Evolutionary conservation across 2,113 vertebrate species (phyloP), one percentile per base, ranked within the genome.

Genomic region (Bubo bubo): DNA sequence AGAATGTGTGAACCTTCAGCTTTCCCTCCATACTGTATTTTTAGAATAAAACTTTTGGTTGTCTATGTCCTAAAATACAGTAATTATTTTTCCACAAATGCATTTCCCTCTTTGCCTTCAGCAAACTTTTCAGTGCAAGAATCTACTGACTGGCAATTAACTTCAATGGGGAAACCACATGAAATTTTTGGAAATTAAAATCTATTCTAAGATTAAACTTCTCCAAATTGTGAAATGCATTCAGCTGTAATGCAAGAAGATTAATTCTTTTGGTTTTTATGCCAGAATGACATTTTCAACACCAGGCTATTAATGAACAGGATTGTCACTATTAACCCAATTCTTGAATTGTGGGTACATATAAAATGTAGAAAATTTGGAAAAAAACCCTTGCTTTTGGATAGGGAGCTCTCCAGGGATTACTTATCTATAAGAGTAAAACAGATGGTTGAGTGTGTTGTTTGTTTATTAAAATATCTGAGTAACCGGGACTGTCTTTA

Each of bases 371-470:
- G 45, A 62, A 56, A 79, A 75, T 10, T 26, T 16, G 60, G 55
- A 45, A 34, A 27, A 26, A 55, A 28, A 35, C 83, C 87, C 87
- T 95, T 96, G 95, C 86, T 96, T 67, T 17, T 96, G 72, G 94
- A 86, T 59, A 93, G 75, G 32, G 83, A 95, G 39, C 20, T 87
- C 18, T 82, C 56, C n/a, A 72, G 83, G 66, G 92, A 92, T 71
- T 79, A 81, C 45, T 79, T 79, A 85, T 80, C 96, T 95, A 4
- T 35, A 63, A 49, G 19, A 94, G 91, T 59, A 80, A 84, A 49
- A 77, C 6, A 87, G 22, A 56, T 8, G 32, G 39, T 21, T 92
- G 52, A 58, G 14, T 14, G 50, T 14, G 6, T 13, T 20, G 30
- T 4, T 52, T 53, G 34, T 47, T 75, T 66, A 67, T 72, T 63